These are phyloP conservation scores for Vollenhovia emeryi DNA, from an alignment of 1,140 invertebrate species.

Conservation along the genomic window DNA sequence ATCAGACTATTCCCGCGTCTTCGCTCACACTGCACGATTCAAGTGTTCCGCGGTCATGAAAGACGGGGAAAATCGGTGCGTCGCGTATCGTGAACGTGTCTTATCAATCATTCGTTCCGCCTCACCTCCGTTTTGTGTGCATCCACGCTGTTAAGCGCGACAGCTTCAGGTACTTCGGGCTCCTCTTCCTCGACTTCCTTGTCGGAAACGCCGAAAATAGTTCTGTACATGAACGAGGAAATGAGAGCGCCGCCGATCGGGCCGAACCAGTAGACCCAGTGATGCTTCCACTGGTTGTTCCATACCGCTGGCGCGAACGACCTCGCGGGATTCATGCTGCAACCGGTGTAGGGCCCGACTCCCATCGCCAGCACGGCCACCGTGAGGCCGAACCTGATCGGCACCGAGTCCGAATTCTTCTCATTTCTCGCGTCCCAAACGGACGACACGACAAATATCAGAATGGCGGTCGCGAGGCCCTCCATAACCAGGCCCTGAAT, in stretches of 20 bases:
- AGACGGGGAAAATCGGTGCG: background rate
- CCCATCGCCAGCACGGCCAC: conserved; percentile 84
- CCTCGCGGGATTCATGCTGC: conserved; percentile 94
- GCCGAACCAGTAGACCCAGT: conserved; percentile 89
- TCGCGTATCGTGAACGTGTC: background rate
- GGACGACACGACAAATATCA: conserved; percentile 90
- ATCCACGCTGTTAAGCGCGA: conserved; percentile 77
- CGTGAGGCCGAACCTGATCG: conserved; percentile 86
- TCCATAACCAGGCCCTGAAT: conserved; percentile 87
- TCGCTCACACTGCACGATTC: background rate
- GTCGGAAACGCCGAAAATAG: conserved; percentile 68
- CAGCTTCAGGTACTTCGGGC: conserved; percentile 46
- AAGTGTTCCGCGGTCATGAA: background rate
- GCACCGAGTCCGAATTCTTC: conserved; percentile 83
- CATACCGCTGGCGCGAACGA: conserved; percentile 92
- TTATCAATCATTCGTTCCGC: background rate
- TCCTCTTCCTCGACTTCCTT: conserved; percentile 60
- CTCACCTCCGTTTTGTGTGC: conserved; percentile 75
- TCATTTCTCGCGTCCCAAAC: conserved; percentile 86
- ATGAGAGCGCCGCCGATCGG: conserved; percentile 84
- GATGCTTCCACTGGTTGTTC: conserved; percentile 88
- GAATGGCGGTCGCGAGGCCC: conserved; percentile 88
- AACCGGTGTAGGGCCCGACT: conserved; percentile 88
- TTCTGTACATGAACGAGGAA: conserved; percentile 81
- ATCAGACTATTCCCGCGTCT: background rate